Percentiles rank a stretch among this genome's conserved stretches.
These are phyloP conservation scores for Amblyteles armatorius DNA, from an alignment of 2,888 invertebrate genomes.

Conservation along the genomic window DNA sequence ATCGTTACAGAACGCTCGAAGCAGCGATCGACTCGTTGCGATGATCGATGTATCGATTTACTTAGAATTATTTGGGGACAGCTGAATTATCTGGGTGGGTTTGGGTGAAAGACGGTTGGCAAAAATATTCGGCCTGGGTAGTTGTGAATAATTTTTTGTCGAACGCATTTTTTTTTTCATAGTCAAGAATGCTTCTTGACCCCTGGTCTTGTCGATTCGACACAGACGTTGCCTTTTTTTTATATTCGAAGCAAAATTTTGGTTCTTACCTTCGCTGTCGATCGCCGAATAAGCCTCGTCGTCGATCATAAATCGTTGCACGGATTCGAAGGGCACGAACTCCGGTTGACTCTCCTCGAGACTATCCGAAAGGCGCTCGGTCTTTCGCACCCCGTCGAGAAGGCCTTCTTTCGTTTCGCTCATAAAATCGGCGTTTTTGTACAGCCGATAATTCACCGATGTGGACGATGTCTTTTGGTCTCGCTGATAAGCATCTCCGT, in stretches of 20 bases:
- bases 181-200: too few relatives aligned
- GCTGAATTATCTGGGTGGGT: too few relatives aligned
- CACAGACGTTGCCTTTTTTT: background rate
- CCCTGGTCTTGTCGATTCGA: background rate
- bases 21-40: background rate
- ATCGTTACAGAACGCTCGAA: background rate
- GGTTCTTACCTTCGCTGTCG: conserved; percentile 72
- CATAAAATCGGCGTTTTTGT: conserved; percentile 67
- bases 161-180: too few relatives aligned
- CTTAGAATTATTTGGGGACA: too few relatives aligned
- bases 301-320: conserved; percentile 78
- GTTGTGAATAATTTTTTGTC: too few relatives aligned
- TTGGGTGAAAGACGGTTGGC: too few relatives aligned
- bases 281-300: conserved; percentile 71
- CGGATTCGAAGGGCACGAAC: conserved; percentile 81
- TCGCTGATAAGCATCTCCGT: conserved; percentile 5
- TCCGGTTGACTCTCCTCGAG: conserved; percentile 78
- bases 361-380: conserved; percentile 71
- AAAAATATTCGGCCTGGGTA: too few relatives aligned
- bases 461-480: conserved; percentile 45
- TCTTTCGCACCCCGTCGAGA: conserved; percentile 68
- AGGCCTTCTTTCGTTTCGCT: conserved; percentile 73
- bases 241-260: conserved; percentile 8
- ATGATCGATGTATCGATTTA: too few relatives aligned
- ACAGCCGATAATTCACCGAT: conserved; percentile 68